These are phyloP conservation scores for Pseudorhombus dupliciocellatus DNA, from an alignment of 2,113 vertebrate genomes.

Conservation along the genomic window DNA sequence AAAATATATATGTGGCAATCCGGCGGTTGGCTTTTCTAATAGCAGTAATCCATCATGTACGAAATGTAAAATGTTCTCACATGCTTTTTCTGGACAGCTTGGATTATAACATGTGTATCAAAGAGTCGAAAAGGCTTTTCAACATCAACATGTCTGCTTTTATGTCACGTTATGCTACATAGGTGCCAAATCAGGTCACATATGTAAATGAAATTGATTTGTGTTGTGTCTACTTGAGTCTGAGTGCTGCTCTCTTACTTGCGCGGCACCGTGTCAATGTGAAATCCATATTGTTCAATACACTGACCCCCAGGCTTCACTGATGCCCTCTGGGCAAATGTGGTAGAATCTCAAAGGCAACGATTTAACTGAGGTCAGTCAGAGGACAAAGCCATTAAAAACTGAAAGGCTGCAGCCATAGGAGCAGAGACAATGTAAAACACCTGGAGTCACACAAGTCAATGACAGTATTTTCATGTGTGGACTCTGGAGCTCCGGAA, in stretches of 20 bases:
- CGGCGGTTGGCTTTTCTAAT: neutral
- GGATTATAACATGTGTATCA: neutral
- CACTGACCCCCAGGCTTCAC: conserved; percentile 18
- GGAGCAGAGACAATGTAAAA: neutral
- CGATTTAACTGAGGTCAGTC: conserved; percentile 25
- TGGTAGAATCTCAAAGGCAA: conserved; percentile 3
- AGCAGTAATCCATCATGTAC: neutral
- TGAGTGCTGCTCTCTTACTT: neutral
- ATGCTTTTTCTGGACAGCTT: neutral
- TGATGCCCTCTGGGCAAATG: neutral
- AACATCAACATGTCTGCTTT: neutral
- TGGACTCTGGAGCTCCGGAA: no score
- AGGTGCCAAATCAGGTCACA: neutral
- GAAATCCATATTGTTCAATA: conserved; percentile 39
- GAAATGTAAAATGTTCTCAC: neutral
- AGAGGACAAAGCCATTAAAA: conserved; percentile 19
- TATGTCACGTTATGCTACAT: no score
- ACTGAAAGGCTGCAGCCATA: neutral
- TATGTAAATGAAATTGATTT: neutral
- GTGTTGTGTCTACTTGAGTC: neutral
- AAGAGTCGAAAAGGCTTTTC: neutral
- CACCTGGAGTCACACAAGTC: no score
- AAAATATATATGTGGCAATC: neutral
- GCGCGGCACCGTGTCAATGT: neutral
- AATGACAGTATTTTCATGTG: no score